Evolutionary conservation across 2,888 invertebrate species (phyloP).

Genomic region (Shargacucullia verbasci): DNA sequence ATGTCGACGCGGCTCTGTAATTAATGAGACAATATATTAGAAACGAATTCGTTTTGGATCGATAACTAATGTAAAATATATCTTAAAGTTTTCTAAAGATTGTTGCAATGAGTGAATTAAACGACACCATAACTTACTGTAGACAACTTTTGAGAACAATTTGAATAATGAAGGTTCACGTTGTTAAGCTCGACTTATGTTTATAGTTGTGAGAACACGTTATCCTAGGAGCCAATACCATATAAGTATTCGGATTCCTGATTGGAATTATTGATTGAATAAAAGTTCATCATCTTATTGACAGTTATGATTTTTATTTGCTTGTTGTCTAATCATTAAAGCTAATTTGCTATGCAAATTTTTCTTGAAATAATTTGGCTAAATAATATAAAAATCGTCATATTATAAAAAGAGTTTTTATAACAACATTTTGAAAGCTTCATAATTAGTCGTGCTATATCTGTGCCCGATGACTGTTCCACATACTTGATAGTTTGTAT

Average conservation of each 20-base stretch:
- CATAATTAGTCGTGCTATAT: conserved; percentile 22
- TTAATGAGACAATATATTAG: conserved; percentile 80
- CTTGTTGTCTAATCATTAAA: conserved; percentile 30
- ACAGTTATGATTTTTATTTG: conserved; percentile 47
- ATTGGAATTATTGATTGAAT: conserved; percentile 43
- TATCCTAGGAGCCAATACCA: conserved; percentile 2
- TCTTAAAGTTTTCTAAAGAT: conserved; percentile 60
- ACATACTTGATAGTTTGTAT: too few relatives aligned
- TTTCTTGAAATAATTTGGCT: conserved; percentile 26
- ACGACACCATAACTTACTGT: conserved; percentile 40
- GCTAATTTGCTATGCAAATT: conserved; percentile 50
- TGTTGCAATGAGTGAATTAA: conserved; percentile 53
- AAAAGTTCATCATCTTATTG: conserved; percentile 43
- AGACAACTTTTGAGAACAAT: conserved; percentile 43
- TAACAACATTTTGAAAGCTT: conserved; percentile 27
- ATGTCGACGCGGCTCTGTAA: conserved; percentile 72
- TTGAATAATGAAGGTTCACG: conserved; percentile 37
- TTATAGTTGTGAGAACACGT: conserved; percentile 16
- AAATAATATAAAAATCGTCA: conserved; percentile 7
- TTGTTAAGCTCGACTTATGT: conserved; percentile 11
- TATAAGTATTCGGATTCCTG: conserved; percentile 32
- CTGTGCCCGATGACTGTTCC: too few relatives aligned
- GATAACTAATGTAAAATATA: conserved; percentile 68
- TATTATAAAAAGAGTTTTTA: conserved; percentile 32
- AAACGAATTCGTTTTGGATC: conserved; percentile 77